Conservation (phyloP, 2,888 invertebrate genomes). For the Lasius platythorax region DNA sequence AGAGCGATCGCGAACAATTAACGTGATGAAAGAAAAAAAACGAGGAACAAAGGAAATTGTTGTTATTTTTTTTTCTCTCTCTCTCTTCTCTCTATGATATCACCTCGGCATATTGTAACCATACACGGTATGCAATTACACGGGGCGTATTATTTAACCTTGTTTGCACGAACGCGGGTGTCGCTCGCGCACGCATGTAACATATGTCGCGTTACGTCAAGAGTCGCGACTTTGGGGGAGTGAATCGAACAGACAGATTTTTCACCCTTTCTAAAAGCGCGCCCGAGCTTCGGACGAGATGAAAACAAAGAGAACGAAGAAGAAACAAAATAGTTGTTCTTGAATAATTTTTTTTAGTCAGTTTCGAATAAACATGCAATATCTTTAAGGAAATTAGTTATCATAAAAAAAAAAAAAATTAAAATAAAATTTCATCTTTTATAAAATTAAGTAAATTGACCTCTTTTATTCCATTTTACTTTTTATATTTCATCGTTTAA, state of each 20-base stretch:
- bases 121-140: conserved; percentile 76
- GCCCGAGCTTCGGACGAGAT: background rate
- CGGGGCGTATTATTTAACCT: conserved; percentile 81
- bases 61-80: conserved; percentile 2
- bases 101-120: conserved; percentile 47
- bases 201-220: conserved; percentile 70
- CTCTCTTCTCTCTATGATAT: conserved; percentile 14
- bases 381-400: background rate
- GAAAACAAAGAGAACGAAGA: background rate
- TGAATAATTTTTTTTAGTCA: background rate
- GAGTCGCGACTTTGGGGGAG: conserved; percentile 30
- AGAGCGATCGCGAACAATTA: background rate
- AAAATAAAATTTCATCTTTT: background rate
- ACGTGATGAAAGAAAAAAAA: background rate
- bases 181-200: conserved; percentile 70
- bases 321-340: background rate
- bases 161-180: conserved; percentile 71
- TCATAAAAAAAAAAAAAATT: background rate
- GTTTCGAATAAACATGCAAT: background rate
- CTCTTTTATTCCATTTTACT: background rate
- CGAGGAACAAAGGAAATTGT: background rate
- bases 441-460: background rate
- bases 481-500: background rate
- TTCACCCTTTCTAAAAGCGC: conserved; percentile 9
- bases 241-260: conserved; percentile 60